Base-by-base conservation (phyloP, 2,113 vertebrate species). In the Antigone vipio region DNA sequence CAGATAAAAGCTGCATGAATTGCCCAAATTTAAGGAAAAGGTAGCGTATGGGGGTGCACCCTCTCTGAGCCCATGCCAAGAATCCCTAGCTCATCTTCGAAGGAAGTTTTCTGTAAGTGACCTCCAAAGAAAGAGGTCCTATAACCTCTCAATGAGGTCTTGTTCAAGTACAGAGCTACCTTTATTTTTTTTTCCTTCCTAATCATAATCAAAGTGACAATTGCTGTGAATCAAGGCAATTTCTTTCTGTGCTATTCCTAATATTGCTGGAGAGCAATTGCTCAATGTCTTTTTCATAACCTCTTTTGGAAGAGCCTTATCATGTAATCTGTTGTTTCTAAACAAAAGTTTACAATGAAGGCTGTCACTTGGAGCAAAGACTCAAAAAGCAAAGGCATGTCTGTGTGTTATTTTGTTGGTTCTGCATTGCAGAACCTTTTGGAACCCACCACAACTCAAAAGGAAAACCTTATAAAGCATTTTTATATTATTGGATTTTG, bases 401-500 rank as follows among this genome's bases (percentile, higher is more conserved):
- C 87, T 93, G 24, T 62, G 11, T 92, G 72, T 80, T 82, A 81
- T 73, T 94, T 89, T 6, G 3, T 79, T 79, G 82, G 86, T 85
- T 92, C 74, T 94, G 76, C 89, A 79, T 81, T 74, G 72, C 53
- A 90, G 92, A 93, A 91, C 90, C 85, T 92, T 89, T 92, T 95
- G 92, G 84, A 97, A 88, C 38, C 38, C 64, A 88, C 74, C 58
- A 85, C 80, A 86, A 35, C 59, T 83, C 59, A 5, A 75, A 97
- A 89, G 62, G 45, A 86, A 97, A 97, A 76, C 55, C 87, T 84
- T 92, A 89, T 92, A 84, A 96, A 95, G 90, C 60, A 91, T 92
- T 97, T 96, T 94, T 90, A 47, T 81, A 62, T 95, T 94, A 96
- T 96, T 96, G 94, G 93, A 95, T 97, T 96, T 96, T 92, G 47